Conservation (phyloP, 1,140 invertebrate genomes). For the Drosophila parabipectinata region DNA sequence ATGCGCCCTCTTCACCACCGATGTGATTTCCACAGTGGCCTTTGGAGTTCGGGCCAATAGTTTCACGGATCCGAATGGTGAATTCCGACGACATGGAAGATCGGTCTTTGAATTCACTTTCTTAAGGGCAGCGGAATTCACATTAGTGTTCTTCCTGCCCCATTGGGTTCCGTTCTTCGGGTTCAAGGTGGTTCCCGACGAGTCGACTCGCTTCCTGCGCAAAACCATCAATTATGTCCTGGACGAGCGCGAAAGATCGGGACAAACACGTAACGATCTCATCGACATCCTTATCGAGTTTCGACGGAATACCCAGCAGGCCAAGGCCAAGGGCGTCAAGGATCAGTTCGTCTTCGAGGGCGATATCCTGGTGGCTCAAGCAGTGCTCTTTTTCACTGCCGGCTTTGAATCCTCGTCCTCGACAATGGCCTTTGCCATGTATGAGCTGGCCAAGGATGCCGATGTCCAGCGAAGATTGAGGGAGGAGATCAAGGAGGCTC, state of each 20-base stretch:
- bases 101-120: slow-evolving; percentile 86
- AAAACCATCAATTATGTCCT: slow-evolving; percentile 82
- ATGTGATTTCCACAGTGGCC: slow-evolving; percentile 87
- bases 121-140: slow-evolving; percentile 85
- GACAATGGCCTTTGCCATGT: slow-evolving; percentile 84
- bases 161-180: slow-evolving; percentile 61
- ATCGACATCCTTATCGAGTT: slow-evolving; percentile 84
- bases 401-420: slow-evolving; percentile 85
- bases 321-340: slow-evolving; percentile 15
- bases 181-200: slow-evolving; percentile 69
- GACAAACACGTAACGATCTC: slow-evolving; percentile 82
- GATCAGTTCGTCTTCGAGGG: slow-evolving; percentile 71
- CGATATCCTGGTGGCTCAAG: slow-evolving; percentile 86
- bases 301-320: slow-evolving; percentile 52
- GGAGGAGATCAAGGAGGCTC: slow-evolving; percentile 81
- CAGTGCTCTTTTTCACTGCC: slow-evolving; percentile 88
- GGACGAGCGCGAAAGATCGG: slow-evolving; percentile 66
- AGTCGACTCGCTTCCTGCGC: slow-evolving; percentile 73
- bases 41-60: slow-evolving; percentile 87
- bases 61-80: slow-evolving; percentile 84
- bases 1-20: slow-evolving; percentile 85
- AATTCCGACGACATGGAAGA: slow-evolving; percentile 83
- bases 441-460: slow-evolving; percentile 84
- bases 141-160: slow-evolving; percentile 84
- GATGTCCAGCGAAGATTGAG: slow-evolving; percentile 84